A percentile compares a stretch with the other conserved stretches of the same genome.
Conservation (phyloP, 2,888 invertebrate genomes). For the Amblyteles armatorius region DNA sequence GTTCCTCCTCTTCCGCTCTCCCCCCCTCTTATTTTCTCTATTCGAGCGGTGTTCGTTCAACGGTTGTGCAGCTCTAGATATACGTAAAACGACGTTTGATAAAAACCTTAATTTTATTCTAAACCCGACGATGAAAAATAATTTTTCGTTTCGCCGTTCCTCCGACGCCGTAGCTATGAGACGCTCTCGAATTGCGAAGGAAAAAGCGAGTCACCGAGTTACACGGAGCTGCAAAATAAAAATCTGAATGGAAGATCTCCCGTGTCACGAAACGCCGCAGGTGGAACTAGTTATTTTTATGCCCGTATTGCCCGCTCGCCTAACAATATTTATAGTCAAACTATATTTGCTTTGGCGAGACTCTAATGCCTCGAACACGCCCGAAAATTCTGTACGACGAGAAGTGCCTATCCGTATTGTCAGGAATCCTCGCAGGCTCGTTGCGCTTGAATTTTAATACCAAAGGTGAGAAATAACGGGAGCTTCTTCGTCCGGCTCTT, state of each 20-base stretch:
- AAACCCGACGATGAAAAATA: neutral
- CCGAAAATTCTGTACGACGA: neutral
- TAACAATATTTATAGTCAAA: too few species aligned
- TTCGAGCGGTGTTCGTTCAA: slow-evolving; percentile 40
- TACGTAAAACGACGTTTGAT: slow-evolving; percentile 3
- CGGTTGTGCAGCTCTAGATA: neutral
- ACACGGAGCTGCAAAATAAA: too few species aligned
- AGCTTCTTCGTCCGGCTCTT: slow-evolving; percentile 6
- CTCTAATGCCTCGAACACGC: slow-evolving; percentile 2
- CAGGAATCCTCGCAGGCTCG: slow-evolving; percentile 25
- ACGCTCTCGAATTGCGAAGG: too few species aligned
- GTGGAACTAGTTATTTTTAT: too few species aligned
- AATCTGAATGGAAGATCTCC: too few species aligned
- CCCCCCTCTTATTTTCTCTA: slow-evolving; percentile 6
- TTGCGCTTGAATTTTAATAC: slow-evolving; percentile 54
- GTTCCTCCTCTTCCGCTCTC: slow-evolving; percentile 51
- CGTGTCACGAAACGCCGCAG: too few species aligned
- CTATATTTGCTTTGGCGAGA: neutral
- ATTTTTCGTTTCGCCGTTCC: neutral
- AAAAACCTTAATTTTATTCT: neutral
- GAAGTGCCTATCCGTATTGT: slow-evolving; percentile 1
- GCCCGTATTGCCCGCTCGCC: too few species aligned
- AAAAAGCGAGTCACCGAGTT: too few species aligned
- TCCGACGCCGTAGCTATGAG: neutral
- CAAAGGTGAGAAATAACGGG: slow-evolving; percentile 26